Evolutionary conservation across 2,888 invertebrate species (phyloP).

Genomic region (Incurvaria masculella): DNA sequence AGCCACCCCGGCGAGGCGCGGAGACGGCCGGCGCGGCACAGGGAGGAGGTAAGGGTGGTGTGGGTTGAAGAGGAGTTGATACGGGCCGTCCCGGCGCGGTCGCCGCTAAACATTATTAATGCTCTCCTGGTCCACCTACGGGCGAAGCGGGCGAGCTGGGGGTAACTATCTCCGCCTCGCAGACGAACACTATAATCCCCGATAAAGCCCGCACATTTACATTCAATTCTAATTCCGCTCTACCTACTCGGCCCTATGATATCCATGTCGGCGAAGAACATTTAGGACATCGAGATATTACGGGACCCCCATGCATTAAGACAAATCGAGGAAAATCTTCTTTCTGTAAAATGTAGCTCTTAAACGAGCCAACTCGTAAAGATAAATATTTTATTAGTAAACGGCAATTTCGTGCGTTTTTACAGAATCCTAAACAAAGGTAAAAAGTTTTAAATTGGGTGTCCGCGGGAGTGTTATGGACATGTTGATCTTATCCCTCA

Average conservation of each 20-base stretch:
- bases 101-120: background rate
- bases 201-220: slow-evolving; percentile 61
- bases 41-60: no score
- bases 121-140: background rate
- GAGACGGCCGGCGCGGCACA: no score
- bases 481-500: slow-evolving; percentile 51
- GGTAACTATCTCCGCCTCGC: slow-evolving; percentile 51
- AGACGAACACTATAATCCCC: slow-evolving; percentile 58
- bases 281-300: background rate
- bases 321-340: background rate
- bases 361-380: slow-evolving; percentile 20
- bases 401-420: slow-evolving; percentile 55
- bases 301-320: no score
- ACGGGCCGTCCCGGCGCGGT: background rate
- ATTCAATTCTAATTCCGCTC: slow-evolving; percentile 55
- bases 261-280: slow-evolving; percentile 37
- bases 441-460: slow-evolving; percentile 54
- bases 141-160: slow-evolving; percentile 10
- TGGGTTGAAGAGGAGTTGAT: background rate
- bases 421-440: slow-evolving; percentile 57
- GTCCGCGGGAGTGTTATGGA: slow-evolving; percentile 51
- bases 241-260: slow-evolving; percentile 42
- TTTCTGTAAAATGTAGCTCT: no score
- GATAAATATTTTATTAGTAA: slow-evolving; percentile 45
- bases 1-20: no score